Conservation (phyloP, 2,888 invertebrate genomes). For the Diploptera punctata region DNA sequence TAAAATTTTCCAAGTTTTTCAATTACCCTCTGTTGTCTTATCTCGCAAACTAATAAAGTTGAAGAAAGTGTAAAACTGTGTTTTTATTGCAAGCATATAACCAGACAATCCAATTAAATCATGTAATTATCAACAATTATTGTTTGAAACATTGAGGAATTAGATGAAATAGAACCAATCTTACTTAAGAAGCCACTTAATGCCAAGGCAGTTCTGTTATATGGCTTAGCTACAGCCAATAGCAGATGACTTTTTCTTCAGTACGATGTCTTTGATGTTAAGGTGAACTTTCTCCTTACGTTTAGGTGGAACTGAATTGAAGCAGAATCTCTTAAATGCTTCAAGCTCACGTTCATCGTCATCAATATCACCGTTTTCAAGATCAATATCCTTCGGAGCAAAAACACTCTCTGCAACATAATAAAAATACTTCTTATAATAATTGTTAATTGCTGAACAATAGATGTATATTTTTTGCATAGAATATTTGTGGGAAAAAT, state of each 20-base stretch:
- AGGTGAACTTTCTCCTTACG: conserved; percentile 79
- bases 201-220: conserved; percentile 17
- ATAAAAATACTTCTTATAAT: no score
- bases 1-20: no score
- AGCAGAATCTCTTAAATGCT: conserved; percentile 86
- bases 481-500: no score
- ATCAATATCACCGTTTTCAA: conserved; percentile 79
- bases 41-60: no score
- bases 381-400: conserved; percentile 78
- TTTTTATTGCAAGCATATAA: no score
- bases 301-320: conserved; percentile 80
- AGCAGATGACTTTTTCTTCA: conserved; percentile 62
- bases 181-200: conserved; percentile 15
- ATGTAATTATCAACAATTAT: background rate
- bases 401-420: conserved; percentile 75
- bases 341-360: conserved; percentile 83
- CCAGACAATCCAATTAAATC: no score
- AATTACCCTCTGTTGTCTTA: no score
- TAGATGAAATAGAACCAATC: background rate
- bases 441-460: no score
- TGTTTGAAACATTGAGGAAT: conserved; percentile 3
- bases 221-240: conserved; percentile 42
- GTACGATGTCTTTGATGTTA: conserved; percentile 78
- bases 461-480: no score
- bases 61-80: no score